Base-by-base conservation (phyloP, 2,888 invertebrate species). In the Polydrusus tereticollis region DNA sequence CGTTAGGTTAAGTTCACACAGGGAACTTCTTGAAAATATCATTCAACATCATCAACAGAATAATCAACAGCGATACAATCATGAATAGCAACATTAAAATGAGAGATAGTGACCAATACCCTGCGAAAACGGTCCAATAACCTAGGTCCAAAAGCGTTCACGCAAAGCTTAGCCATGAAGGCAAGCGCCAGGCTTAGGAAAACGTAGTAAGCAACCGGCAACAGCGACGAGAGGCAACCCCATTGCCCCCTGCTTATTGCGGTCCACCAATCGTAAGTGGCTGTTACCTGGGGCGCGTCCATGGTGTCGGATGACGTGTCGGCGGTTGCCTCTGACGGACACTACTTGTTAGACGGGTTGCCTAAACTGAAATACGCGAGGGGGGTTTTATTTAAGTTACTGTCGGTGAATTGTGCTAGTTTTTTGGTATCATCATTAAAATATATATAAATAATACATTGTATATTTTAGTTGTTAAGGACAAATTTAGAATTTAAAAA, bases 221-320 rank as follows among this genome's bases (percentile, higher is more conserved):
- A 69, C 57, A 69, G 60, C 64, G 69, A 72, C 67, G 63, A 29
- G 68, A 68, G 67, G 67, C 72, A 82, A 79, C 82, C 77, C 80
- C 79, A 77, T 75, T 81, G 78, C 76, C 82, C 80, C 80, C 81
- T 81, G 80, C 78, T 79, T 77, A 79, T 71, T 73, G 77, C 80
- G 78, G 80, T 79, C 80, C 80, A 78, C 82, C 82, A 82, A 76
- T 80, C 79, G 71, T 75, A 70, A 76, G 70, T 78, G 76, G 81
- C 77, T 79, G 84, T 84, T 84, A 84, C 84, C 85, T 85, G 82
- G 77, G 81, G 77, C 75, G 83, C 84, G 83, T 83, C 83, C 64
- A 65, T 71, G 60, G 18, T 26, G 59, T 20, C 58, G 47, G 20
- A 18, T 38, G 50, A 64, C 45, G 62, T 45, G 52, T 60, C 20